Evolutionary conservation across 2,113 vertebrate genomes (phyloP).

Genomic region (Limanda limanda): DNA sequence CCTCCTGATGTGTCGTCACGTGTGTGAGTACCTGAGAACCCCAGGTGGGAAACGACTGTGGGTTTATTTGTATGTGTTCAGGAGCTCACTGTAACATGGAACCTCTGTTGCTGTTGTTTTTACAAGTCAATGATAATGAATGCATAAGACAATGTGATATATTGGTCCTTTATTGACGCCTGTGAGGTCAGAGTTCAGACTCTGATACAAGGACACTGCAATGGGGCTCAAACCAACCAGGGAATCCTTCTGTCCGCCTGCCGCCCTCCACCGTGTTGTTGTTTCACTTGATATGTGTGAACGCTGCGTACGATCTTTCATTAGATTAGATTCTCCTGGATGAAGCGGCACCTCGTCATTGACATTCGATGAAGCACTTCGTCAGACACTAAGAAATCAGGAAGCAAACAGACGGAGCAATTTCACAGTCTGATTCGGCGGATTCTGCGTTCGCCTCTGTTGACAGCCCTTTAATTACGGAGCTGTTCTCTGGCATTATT

Average conservation of each 20-base stretch:
- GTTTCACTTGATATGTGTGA: slow-evolving; percentile 4
- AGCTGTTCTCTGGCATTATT: neutral
- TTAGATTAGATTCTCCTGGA: slow-evolving; percentile 32
- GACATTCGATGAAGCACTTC: slow-evolving; percentile 15
- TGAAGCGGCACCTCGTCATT: slow-evolving; percentile 13
- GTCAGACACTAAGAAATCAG: slow-evolving; percentile 1
- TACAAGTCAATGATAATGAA: too few species aligned
- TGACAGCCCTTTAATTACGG: slow-evolving; percentile 12
- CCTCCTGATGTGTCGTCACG: too few species aligned
- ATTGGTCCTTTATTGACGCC: too few species aligned
- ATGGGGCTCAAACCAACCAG: slow-evolving; percentile 11
- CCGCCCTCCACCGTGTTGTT: neutral
- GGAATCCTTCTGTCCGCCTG: neutral
- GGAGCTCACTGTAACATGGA: too few species aligned
- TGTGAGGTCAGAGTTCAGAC: neutral
- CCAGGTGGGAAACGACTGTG: too few species aligned
- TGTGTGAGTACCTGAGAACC: too few species aligned
- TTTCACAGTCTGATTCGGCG: neutral
- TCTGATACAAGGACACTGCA: slow-evolving; percentile 18
- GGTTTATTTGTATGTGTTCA: too few species aligned
- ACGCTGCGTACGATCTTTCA: neutral
- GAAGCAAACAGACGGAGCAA: neutral
- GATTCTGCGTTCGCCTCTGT: neutral
- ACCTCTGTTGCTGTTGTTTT: too few species aligned
- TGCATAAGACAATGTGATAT: too few species aligned